Percentiles rank a stretch among this genome's conserved stretches.
phyloP scores from a whole-genome alignment of 2,113 vertebrate genomes.

The Neotoma lepida region DNA sequence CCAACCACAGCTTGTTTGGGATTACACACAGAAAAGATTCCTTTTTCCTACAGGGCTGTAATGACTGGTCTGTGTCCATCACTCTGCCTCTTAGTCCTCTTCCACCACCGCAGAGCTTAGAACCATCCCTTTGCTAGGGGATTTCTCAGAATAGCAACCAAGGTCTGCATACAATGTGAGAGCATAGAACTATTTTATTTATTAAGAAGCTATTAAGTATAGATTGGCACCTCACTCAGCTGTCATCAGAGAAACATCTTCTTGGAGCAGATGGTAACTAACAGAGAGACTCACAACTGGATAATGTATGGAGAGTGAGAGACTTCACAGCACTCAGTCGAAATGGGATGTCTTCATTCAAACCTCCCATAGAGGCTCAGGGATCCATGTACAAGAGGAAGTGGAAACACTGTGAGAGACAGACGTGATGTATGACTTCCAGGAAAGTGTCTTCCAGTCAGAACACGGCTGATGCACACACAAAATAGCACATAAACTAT shows the following conservation, averaged over 20 bases:
- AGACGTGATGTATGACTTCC: background rate
- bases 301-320: background rate
- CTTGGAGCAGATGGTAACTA: background rate
- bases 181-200: background rate
- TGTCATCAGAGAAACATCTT: background rate
- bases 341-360: background rate
- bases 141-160: background rate
- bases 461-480: background rate
- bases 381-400: background rate
- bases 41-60: background rate
- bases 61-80: background rate
- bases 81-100: background rate
- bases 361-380: background rate
- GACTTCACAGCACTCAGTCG: background rate
- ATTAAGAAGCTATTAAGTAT: background rate
- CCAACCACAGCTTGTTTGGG: background rate
- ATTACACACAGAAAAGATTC: too few species aligned
- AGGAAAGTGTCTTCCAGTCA: background rate
- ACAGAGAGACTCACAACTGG: too few species aligned
- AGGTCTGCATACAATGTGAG: background rate
- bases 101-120: background rate
- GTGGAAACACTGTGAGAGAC: background rate
- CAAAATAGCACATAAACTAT: background rate
- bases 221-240: background rate
- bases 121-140: background rate